Conservation (phyloP, 1,140 invertebrate genomes). For the Delia radicum region DNA sequence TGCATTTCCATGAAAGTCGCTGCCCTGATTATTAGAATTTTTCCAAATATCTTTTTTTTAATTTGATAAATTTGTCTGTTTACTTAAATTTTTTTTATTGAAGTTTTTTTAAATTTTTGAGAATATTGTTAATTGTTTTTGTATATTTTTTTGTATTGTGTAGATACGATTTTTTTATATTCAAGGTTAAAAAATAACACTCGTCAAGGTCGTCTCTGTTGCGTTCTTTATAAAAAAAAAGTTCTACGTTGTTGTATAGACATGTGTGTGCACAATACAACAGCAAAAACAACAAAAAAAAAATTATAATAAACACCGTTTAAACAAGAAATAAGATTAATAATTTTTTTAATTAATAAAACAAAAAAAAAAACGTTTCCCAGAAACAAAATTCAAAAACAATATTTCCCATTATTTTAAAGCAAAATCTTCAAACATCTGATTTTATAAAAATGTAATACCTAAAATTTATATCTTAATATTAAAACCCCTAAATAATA, state of each 20-base stretch:
- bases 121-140: not conserved
- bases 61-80: no score
- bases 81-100: not conserved
- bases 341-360: not conserved
- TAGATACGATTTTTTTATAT: not conserved
- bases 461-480: no score
- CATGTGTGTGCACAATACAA: no score
- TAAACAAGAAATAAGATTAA: not conserved
- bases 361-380: no score
- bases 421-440: no score
- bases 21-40: no score
- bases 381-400: no score
- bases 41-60: not conserved
- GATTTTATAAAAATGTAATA: no score
- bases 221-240: not conserved
- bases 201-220: constrained; percentile 5
- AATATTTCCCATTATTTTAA: not conserved
- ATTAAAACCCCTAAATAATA: not conserved
- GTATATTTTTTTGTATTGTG: not conserved
- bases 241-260: no score
- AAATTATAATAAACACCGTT: not conserved
- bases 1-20: no score
- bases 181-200: constrained; percentile 19
- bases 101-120: not conserved
- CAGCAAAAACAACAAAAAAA: no score